A percentile compares a stretch with the other conserved stretches of the same genome.
Evolutionary conservation across 2,888 invertebrate genomes (phyloP).

Genomic region (Darwinula stevensoni): DNA sequence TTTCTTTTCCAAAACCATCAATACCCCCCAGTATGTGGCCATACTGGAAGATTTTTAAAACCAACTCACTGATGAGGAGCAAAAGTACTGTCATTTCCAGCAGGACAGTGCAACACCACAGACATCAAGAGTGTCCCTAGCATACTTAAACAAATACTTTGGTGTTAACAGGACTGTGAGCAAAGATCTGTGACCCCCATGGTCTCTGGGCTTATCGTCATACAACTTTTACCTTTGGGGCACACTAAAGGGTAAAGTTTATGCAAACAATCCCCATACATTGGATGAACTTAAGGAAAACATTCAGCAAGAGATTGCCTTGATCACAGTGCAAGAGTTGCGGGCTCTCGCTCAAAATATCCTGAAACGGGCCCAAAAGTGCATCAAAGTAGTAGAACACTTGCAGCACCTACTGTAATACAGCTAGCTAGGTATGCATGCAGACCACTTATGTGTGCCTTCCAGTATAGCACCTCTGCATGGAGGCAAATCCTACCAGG

Average conservation of each 20-base stretch:
- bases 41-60: background rate
- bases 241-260: background rate
- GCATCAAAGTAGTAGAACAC: too few relatives aligned
- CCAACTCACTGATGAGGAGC: background rate
- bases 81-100: background rate
- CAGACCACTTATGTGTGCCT: too few relatives aligned
- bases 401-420: too few relatives aligned
- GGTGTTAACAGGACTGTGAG: background rate
- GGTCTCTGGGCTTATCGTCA: background rate
- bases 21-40: background rate
- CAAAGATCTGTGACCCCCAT: conserved; percentile 1
- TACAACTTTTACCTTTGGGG: background rate
- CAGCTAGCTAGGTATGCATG: too few relatives aligned
- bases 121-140: background rate
- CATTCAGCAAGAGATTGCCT: background rate
- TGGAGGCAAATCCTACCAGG: too few relatives aligned
- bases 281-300: background rate
- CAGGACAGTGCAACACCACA: background rate
- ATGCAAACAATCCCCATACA: background rate
- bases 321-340: background rate
- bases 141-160: background rate
- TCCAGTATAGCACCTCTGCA: too few relatives aligned
- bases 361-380: background rate
- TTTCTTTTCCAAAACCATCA: background rate
- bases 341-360: background rate